Conservation (phyloP, 1,140 invertebrate genomes). For the Drosophila jambulina region DNA sequence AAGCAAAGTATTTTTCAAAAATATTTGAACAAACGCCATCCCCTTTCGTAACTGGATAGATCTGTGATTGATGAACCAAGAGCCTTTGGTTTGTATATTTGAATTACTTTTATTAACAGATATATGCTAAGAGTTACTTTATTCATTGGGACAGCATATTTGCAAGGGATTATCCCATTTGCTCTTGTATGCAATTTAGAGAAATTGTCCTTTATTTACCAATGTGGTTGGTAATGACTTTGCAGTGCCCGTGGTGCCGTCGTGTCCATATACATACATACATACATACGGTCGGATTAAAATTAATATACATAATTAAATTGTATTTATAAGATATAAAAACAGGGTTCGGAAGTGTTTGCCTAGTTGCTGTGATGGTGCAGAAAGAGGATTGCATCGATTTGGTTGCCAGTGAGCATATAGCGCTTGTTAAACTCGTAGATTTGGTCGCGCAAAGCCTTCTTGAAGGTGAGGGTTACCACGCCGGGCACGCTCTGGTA, state of each 20-base stretch:
- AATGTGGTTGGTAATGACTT: not conserved
- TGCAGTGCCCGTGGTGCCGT: slow-evolving; percentile 30
- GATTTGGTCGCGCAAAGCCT: slow-evolving; percentile 73
- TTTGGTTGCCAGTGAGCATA: slow-evolving; percentile 74
- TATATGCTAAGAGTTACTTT: slow-evolving; percentile 7
- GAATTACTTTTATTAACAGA: slow-evolving; percentile 28
- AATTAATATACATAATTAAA: slow-evolving; percentile 24
- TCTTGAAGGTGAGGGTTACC: slow-evolving; percentile 77
- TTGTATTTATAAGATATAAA: slow-evolving; percentile 31
- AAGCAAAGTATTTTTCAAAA: slow-evolving; percentile 1
- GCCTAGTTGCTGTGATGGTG: slow-evolving; percentile 62
- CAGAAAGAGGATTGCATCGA: slow-evolving; percentile 79
- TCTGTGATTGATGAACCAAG: not conserved
- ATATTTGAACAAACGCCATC: not conserved
- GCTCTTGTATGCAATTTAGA: not conserved
- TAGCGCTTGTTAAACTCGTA: slow-evolving; percentile 74
- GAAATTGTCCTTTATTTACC: slow-evolving; percentile 7
- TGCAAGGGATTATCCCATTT: not conserved
- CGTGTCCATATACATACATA: slow-evolving; percentile 29
- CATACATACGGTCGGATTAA: slow-evolving; percentile 25
- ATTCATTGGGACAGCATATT: slow-evolving; percentile 18
- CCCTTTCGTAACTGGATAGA: no score
- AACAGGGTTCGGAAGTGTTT: slow-evolving; percentile 13
- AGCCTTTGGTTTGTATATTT: slow-evolving; percentile 7
- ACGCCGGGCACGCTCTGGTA: slow-evolving; percentile 82